Conservation (phyloP, 2,797 vertebrate species). For the Propithecus deckenii region DNA sequence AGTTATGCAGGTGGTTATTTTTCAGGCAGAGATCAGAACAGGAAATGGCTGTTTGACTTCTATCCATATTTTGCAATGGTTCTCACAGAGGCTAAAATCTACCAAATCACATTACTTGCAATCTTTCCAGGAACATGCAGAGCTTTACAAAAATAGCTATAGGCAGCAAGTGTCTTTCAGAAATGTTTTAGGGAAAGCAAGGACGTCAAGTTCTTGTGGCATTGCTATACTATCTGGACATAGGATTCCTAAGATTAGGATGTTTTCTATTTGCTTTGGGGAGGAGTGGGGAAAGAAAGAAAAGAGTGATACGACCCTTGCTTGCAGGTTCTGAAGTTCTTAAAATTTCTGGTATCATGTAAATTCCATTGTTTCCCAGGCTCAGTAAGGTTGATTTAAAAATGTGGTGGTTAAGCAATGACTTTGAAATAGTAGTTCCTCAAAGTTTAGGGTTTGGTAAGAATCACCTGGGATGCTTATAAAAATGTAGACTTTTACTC, state of each 20-base stretch:
- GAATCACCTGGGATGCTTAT: background rate
- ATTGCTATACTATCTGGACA: background rate
- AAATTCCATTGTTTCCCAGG: background rate
- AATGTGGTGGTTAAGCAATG: background rate
- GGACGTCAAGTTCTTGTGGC: background rate
- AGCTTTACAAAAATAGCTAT: background rate
- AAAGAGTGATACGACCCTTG: background rate
- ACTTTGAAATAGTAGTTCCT: background rate
- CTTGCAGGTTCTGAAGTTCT: background rate
- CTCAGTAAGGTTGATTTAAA: background rate
- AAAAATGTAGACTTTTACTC: background rate
- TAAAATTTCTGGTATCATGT: background rate
- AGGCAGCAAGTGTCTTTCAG: background rate
- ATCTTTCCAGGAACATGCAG: background rate
- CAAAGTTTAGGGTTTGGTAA: background rate
- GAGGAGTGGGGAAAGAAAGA: background rate
- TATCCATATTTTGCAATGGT: background rate
- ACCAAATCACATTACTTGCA: background rate
- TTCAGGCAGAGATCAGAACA: slow-evolving; percentile 6
- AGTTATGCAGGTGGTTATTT: background rate
- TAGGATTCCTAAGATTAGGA: background rate
- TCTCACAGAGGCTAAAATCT: background rate
- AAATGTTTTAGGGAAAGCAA: background rate
- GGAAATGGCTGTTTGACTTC: background rate
- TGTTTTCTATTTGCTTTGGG: background rate